Percentiles rank a stretch among this genome's conserved stretches.
Evolutionary conservation across 2,113 vertebrate genomes (phyloP).

Genomic region (Bothrops jararaca): DNA sequence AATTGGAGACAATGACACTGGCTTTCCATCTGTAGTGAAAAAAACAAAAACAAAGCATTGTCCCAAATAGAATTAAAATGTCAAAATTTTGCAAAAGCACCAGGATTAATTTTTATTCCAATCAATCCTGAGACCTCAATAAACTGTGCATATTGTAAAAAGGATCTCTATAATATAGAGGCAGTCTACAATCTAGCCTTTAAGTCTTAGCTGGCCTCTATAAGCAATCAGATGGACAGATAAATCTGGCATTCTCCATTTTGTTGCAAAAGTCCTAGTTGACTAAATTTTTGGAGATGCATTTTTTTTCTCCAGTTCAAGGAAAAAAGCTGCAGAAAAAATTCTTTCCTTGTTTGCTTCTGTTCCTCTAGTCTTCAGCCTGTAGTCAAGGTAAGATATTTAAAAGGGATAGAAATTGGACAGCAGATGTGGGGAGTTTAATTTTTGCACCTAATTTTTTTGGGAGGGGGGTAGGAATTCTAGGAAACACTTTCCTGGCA

Average conservation of each 20-base stretch:
- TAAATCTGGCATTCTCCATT: background rate
- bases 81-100: rapidly evolving
- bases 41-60: slow-evolving; percentile 9
- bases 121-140: background rate
- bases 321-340: background rate
- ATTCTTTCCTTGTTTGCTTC: background rate
- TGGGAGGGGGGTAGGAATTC: background rate
- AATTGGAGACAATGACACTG: slow-evolving; percentile 84
- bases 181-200: background rate
- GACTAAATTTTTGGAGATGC: background rate
- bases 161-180: background rate
- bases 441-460: background rate
- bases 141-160: background rate
- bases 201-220: background rate
- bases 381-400: background rate
- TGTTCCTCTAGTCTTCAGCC: background rate
- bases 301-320: background rate
- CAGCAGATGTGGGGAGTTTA: background rate
- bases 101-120: background rate
- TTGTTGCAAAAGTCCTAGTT: background rate
- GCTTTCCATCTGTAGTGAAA: slow-evolving; percentile 81
- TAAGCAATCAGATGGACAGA: background rate
- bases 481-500: background rate
- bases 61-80: background rate
- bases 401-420: background rate